Percentiles rank a stretch among this genome's conserved stretches.
Conservation (phyloP, 1,140 invertebrate species). For the Listronotus oregonensis region DNA sequence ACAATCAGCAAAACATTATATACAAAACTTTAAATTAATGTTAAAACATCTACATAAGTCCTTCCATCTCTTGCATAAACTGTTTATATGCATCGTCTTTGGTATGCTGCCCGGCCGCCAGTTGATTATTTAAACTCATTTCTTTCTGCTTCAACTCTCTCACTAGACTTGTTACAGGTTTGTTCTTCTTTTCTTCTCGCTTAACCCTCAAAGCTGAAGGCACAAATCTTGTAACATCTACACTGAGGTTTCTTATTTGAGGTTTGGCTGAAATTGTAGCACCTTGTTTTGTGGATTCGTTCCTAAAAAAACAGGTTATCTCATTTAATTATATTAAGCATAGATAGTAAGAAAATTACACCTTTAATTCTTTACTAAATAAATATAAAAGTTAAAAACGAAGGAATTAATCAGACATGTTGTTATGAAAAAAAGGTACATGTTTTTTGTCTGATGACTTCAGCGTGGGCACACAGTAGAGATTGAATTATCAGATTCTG, state of each 20-base stretch:
- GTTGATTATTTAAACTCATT: slow-evolving; percentile 44
- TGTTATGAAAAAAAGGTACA: no score
- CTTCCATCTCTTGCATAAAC: slow-evolving; percentile 99
- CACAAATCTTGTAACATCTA: slow-evolving; percentile 93
- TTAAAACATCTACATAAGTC: slow-evolving; percentile 70
- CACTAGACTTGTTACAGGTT: slow-evolving; percentile 50
- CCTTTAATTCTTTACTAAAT: no score
- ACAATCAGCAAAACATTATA: no score
- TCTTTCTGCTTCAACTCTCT: slow-evolving; percentile 56
- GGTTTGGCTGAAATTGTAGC: slow-evolving; percentile 92
- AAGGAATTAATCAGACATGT: no score
- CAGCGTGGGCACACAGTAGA: no score
- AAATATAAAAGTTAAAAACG: no score
- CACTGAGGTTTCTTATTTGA: slow-evolving; percentile 90
- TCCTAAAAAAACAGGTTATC: slow-evolving; percentile 25
- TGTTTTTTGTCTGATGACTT: no score
- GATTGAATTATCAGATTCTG: no score
- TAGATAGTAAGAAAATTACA: no score
- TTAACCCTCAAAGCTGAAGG: slow-evolving; percentile 91
- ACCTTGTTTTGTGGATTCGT: slow-evolving; percentile 59
- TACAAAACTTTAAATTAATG: not conserved
- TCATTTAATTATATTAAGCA: no score
- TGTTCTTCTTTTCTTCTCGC: slow-evolving; percentile 72
- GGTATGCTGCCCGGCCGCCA: slow-evolving; percentile 64
- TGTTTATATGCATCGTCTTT: slow-evolving; percentile 98